Percentiles rank a stretch among this genome's conserved stretches.
Evolutionary conservation across 2,888 invertebrate genomes (phyloP).

Genomic region (Scaptodrosophila latifasciaeformis): DNA sequence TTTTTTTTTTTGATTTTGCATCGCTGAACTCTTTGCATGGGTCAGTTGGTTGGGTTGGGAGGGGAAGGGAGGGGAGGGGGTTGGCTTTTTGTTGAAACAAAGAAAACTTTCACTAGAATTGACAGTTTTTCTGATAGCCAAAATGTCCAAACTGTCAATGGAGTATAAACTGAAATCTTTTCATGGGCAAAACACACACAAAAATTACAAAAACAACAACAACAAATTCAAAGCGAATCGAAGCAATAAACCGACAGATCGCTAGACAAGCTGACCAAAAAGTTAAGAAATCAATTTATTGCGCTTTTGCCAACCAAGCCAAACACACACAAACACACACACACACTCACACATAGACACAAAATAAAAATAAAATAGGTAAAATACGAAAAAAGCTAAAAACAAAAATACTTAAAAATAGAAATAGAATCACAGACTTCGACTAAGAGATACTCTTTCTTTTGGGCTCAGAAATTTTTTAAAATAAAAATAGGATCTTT

Average conservation of each 20-base stretch:
- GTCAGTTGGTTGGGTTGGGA: no score
- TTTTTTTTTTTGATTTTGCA: no score
- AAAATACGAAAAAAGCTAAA: background rate
- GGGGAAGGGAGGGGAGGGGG: no score
- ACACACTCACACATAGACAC: no score
- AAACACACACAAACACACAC: no score
- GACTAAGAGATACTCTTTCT: no score
- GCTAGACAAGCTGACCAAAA: conserved; percentile 28
- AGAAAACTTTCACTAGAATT: conserved; percentile 8
- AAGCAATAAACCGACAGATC: conserved; percentile 20
- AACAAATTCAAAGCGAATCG: no score
- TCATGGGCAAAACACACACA: background rate
- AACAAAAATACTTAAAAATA: background rate
- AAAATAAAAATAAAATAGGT: conserved; percentile 15
- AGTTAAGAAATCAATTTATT: conserved; percentile 63
- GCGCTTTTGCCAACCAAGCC: conserved; percentile 55
- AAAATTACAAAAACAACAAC: background rate
- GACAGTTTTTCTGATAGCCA: conserved; percentile 11
- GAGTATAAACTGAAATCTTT: background rate
- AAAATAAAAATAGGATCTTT: no score
- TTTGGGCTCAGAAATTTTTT: no score
- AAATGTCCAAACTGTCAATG: background rate
- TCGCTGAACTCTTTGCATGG: no score
- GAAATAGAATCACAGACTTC: no score
- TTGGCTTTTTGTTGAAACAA: no score